Evolutionary conservation across 1,140 invertebrate genomes (phyloP), one percentile per base, ranked within the genome.

Genomic region (Drosophila kurseongensis): DNA sequence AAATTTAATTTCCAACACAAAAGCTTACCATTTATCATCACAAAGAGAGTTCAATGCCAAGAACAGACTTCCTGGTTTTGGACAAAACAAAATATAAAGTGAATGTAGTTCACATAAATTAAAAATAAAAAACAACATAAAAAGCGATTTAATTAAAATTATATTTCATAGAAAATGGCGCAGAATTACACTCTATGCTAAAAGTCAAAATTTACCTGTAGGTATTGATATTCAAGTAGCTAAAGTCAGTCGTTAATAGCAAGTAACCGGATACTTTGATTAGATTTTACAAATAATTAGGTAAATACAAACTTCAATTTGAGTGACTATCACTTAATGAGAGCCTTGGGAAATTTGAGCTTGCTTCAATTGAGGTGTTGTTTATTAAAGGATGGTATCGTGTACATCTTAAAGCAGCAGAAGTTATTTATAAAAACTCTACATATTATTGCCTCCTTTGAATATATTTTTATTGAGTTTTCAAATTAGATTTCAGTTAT

Each of bases 241-340:
- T 5, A 4, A 42, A 29, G 29, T 16, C 32, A 32, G 14, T 23
- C 12, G 32, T n/a, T 52, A 52, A 52, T 18, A 6, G 2, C 3
- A 50, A 45, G 45, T 27, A 71, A 72, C 10, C 4, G 14, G 23
- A 59, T 71, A 71, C 47, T 52, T 51, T 69, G 32, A 29, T 51
- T 36, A 7, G 32, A 10, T 45, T 5, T 36, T 4, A 12, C 5
- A 13, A 14, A 23, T 44, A 68, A 45, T 44, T 67, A 32, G 47
- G 32, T 29, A 44, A 68, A 66, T 32, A 66, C 13, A 13, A 9
- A 27, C 38, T 27, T 48, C 16, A 27, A 27, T 18, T 35, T 41
- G 60, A 45, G 29, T 12, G 14, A 6, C 23, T 40, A 5, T 7
- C 13, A 8, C 4, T 7, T 10, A 12, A 23, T 27, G n/a, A 2